Conservation (phyloP, 2,888 invertebrate genomes). For the Apotomis turbidana region DNA sequence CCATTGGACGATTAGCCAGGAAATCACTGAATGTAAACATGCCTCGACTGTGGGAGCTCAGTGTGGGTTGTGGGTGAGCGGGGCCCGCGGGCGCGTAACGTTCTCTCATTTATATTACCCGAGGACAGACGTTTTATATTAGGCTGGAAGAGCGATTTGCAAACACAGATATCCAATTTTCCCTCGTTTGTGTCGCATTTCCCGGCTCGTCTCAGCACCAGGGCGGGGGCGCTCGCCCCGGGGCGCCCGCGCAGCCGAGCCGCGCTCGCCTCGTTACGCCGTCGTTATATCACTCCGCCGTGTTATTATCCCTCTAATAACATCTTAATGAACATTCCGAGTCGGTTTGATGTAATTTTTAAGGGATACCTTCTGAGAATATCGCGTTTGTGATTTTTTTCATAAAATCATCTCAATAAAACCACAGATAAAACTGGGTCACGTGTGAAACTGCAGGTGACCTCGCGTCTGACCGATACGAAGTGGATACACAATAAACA, state of each 20-base stretch:
- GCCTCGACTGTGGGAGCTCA: too few relatives aligned
- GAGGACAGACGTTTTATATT: slow-evolving; percentile 20
- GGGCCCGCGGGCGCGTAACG: slow-evolving; percentile 6
- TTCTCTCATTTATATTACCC: not conserved
- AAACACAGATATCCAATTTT: slow-evolving; percentile 26
- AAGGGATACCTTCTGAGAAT: not conserved
- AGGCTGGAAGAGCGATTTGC: slow-evolving; percentile 16
- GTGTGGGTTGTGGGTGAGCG: too few relatives aligned
- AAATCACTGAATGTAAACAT: too few relatives aligned
- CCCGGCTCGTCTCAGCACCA: slow-evolving; percentile 9
- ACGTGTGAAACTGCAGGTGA: too few relatives aligned
- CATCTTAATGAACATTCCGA: slow-evolving; percentile 29
- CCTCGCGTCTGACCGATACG: too few relatives aligned
- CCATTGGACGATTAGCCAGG: too few relatives aligned
- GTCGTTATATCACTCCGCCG: slow-evolving; percentile 33
- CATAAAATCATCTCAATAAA: too few relatives aligned
- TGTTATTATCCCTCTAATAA: slow-evolving; percentile 30
- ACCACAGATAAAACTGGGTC: too few relatives aligned
- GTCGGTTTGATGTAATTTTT: slow-evolving; percentile 26
- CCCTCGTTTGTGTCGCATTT: slow-evolving; percentile 12
- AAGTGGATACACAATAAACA: too few relatives aligned
- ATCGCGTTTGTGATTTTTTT: too few relatives aligned
- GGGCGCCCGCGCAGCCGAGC: slow-evolving; percentile 18
- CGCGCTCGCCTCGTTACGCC: slow-evolving; percentile 26
- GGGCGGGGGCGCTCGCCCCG: slow-evolving; percentile 18